Evolutionary conservation across 2,797 vertebrate genomes (phyloP).

Genomic region (Acrossocheilus wenchowensis): DNA sequence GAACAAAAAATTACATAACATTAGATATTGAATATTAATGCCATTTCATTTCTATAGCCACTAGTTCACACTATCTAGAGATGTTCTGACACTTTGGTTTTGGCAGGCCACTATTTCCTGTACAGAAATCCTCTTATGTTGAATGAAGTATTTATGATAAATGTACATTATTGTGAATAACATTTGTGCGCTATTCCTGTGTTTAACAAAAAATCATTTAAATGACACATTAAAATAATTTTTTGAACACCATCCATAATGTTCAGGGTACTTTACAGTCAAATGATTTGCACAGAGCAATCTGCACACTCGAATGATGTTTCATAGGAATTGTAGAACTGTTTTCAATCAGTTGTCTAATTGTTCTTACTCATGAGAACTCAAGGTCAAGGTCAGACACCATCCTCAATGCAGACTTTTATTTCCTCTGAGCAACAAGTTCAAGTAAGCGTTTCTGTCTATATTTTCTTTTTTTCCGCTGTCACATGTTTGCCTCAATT

Average conservation of each 20-base stretch:
- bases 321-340: not conserved
- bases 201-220: not conserved
- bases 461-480: not conserved
- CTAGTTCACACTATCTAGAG: not conserved
- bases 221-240: not conserved
- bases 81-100: not conserved
- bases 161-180: not conserved
- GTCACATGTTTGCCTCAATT: not conserved
- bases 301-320: not conserved
- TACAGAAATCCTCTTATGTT: not conserved
- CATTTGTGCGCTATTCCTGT: not conserved
- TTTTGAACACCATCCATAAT: not conserved
- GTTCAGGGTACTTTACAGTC: rapidly evolving
- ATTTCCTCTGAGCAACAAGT: not conserved
- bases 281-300: not conserved
- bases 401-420: not conserved
- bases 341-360: not conserved
- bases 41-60: not conserved
- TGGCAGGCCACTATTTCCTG: not conserved
- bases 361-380: not conserved
- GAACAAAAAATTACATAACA: not conserved
- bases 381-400: not conserved
- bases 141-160: not conserved
- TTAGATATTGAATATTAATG: not conserved
- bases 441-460: not conserved